Conservation (phyloP, 2,888 invertebrate species). For the Plebejus argus region DNA sequence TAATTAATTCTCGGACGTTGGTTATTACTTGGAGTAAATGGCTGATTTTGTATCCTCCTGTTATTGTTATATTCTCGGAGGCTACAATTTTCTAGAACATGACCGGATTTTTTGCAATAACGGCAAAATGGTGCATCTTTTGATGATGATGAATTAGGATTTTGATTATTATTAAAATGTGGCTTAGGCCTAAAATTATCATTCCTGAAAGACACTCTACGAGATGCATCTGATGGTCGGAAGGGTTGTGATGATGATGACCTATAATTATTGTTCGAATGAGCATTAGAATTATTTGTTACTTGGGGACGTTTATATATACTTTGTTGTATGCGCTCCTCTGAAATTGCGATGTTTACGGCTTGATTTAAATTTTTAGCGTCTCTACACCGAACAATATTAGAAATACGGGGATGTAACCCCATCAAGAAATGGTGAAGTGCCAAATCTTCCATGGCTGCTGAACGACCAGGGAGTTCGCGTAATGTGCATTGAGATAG, state of each 20-base stretch:
- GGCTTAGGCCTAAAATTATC: constrained; percentile 32
- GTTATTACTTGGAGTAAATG: too few species aligned
- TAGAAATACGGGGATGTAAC: constrained; percentile 22
- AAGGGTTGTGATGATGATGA: neutral
- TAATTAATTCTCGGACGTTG: too few species aligned
- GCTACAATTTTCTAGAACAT: constrained; percentile 28
- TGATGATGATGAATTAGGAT: constrained; percentile 21
- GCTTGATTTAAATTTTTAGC: neutral
- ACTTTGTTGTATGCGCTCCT: constrained; percentile 35
- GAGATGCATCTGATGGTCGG: constrained; percentile 28
- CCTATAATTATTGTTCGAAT: too few species aligned
- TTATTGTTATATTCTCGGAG: neutral
- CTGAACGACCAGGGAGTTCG: constrained; percentile 36
- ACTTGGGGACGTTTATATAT: neutral
- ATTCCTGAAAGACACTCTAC: constrained; percentile 32
- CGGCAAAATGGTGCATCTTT: constrained; percentile 22
- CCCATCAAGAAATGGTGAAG: constrained; percentile 36
- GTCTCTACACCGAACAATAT: constrained; percentile 33
- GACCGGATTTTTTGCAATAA: constrained; percentile 31
- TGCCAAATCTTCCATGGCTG: constrained; percentile 44
- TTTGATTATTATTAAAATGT: constrained; percentile 8
- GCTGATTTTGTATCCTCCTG: too few species aligned
- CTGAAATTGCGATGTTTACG: constrained; percentile 32
- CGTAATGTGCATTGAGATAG: constrained; percentile 21
- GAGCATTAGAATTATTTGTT: neutral